These are phyloP conservation scores for Oostethus manadensis DNA, from an alignment of 2,113 vertebrate genomes.

Conservation along the genomic window DNA sequence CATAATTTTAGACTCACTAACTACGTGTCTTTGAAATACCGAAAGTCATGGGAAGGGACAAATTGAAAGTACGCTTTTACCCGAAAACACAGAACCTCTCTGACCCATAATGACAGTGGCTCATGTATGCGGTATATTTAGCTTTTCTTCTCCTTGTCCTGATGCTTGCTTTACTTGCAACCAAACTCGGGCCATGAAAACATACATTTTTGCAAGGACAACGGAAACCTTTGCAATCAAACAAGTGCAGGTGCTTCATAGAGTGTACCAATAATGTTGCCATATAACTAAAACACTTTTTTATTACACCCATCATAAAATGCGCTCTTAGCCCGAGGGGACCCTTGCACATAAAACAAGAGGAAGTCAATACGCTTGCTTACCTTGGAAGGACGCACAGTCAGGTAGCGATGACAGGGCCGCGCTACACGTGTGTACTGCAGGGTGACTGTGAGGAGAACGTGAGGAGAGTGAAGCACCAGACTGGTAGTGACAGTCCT, in stretches of 20 bases:
- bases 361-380: background rate
- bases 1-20: slow-evolving; percentile 23
- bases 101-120: slow-evolving; percentile 56
- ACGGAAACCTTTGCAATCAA: background rate
- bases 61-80: slow-evolving; percentile 4
- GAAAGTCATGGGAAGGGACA: slow-evolving; percentile 15
- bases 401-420: background rate
- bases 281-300: background rate
- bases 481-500: slow-evolving; percentile 32
- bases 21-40: slow-evolving; percentile 22
- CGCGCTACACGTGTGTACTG: slow-evolving; percentile 24
- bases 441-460: slow-evolving; percentile 26
- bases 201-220: slow-evolving; percentile 3
- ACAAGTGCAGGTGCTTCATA: background rate
- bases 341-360: background rate
- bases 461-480: slow-evolving; percentile 32
- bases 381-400: background rate
- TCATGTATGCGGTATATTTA: slow-evolving; percentile 51
- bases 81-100: slow-evolving; percentile 24
- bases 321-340: background rate
- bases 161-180: slow-evolving; percentile 10
- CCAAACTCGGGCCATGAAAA: slow-evolving; percentile 4
- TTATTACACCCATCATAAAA: background rate
- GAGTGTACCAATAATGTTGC: background rate
- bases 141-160: slow-evolving; percentile 33